Conservation (phyloP, 2,888 invertebrate species). For the Euphydryas editha region DNA sequence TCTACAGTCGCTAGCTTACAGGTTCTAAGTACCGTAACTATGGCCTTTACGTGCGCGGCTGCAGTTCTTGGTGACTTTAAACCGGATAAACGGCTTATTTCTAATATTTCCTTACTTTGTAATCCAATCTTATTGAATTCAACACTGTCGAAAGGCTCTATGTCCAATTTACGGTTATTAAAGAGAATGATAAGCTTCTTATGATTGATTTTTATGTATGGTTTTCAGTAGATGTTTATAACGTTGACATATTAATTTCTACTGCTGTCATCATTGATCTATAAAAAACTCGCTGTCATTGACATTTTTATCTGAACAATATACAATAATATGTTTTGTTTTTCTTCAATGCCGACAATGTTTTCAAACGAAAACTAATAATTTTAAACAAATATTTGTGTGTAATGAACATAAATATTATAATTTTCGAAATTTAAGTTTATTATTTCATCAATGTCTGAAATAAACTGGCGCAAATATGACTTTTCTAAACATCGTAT, state of each 20-base stretch:
- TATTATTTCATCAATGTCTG: background rate
- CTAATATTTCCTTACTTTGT: slow-evolving; percentile 55
- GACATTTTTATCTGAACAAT: background rate
- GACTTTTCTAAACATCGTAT: slow-evolving; percentile 27
- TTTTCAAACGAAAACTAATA: too few species aligned
- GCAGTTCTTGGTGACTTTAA: slow-evolving; percentile 43
- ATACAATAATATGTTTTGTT: too few species aligned
- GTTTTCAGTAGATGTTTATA: too few species aligned
- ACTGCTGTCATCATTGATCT: too few species aligned
- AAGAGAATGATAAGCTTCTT: background rate
- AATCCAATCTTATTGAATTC: slow-evolving; percentile 54
- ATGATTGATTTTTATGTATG: too few species aligned
- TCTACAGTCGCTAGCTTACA: slow-evolving; percentile 31
- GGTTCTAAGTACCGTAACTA: slow-evolving; percentile 66
- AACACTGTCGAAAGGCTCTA: slow-evolving; percentile 44
- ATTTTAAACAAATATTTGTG: background rate
- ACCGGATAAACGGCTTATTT: slow-evolving; percentile 52
- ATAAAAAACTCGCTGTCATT: background rate
- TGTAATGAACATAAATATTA: background rate
- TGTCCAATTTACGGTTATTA: slow-evolving; percentile 10
- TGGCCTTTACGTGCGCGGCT: slow-evolving; percentile 56
- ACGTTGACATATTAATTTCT: too few species aligned
- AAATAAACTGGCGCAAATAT: background rate
- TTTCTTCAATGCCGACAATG: too few species aligned
- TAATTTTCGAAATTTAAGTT: background rate